A percentile compares a stretch with the other conserved stretches of the same genome.
Conservation (phyloP, 1,140 invertebrate genomes). For the Galendromus occidentalis region DNA sequence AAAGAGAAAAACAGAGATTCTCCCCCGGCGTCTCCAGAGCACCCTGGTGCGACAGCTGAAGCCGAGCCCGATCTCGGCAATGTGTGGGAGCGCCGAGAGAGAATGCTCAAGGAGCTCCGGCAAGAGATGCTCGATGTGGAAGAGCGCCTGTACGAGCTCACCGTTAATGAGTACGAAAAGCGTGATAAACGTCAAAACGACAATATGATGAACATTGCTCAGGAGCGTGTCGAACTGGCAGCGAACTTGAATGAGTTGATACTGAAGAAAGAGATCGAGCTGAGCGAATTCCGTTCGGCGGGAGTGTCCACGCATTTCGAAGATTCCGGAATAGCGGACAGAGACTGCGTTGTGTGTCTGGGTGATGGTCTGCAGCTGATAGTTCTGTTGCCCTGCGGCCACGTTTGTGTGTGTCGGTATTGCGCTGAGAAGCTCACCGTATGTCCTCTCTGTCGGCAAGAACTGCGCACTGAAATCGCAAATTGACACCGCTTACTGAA, state of each 20-base stretch:
- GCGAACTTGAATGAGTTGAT: not conserved
- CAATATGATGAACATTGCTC: slow-evolving; percentile 1
- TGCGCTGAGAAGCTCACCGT: not conserved
- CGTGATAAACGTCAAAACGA: not conserved
- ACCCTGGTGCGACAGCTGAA: not conserved
- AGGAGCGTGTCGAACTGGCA: not conserved
- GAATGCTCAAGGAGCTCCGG: not conserved
- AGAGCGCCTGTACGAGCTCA: not conserved
- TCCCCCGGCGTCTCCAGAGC: not conserved
- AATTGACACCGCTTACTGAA: too few species aligned
- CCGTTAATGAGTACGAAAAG: not conserved
- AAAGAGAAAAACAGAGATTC: not conserved
- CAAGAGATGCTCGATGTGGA: not conserved
- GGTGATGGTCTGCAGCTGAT: not conserved
- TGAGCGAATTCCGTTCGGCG: not conserved
- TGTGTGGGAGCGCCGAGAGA: not conserved
- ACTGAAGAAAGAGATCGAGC: not conserved
- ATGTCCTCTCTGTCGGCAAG: not conserved
- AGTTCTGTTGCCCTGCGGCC: not conserved
- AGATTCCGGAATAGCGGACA: not conserved
- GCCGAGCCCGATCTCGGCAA: not conserved
- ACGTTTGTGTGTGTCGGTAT: not conserved
- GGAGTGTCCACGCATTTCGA: not conserved
- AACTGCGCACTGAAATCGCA: too few species aligned
- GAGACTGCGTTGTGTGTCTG: slow-evolving; percentile 8